Evolutionary conservation across 2,113 vertebrate genomes (phyloP).

Genomic region (Ascaphus truei): DNA sequence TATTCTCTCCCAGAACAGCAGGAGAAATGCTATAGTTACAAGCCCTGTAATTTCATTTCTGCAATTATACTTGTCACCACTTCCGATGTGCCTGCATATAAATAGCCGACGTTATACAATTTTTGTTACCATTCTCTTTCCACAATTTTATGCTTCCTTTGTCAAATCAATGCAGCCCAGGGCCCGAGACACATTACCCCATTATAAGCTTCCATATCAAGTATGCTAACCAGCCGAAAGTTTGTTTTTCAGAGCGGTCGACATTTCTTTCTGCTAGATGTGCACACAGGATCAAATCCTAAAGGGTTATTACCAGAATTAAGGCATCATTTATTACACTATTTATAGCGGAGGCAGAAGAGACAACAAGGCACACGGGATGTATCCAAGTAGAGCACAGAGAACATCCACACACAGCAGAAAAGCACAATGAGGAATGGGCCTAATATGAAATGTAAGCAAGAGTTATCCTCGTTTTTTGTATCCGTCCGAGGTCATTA

Average conservation of each 20-base stretch:
- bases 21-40: slow-evolving; percentile 61
- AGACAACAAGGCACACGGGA: slow-evolving; percentile 9
- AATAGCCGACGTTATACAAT: slow-evolving; percentile 61
- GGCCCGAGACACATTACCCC: neutral
- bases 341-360: neutral
- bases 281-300: slow-evolving; percentile 7
- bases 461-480: neutral
- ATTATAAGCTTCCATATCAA: neutral
- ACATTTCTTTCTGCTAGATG: neutral
- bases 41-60: slow-evolving; percentile 68
- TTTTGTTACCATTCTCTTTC: slow-evolving; percentile 26
- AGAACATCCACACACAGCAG: too few relatives aligned
- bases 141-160: slow-evolving; percentile 17
- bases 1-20: slow-evolving; percentile 60
- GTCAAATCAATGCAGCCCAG: neutral
- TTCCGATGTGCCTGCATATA: slow-evolving; percentile 64
- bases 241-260: neutral
- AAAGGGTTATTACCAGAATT: neutral
- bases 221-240: neutral
- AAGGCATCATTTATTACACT: slow-evolving; percentile 13
- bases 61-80: slow-evolving; percentile 73
- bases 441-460: neutral
- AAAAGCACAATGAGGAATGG: neutral
- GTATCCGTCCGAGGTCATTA: neutral
- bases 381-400: too few relatives aligned